Evolutionary conservation across 1,140 invertebrate genomes (phyloP).

Genomic region (Oedothorax gibbosus): DNA sequence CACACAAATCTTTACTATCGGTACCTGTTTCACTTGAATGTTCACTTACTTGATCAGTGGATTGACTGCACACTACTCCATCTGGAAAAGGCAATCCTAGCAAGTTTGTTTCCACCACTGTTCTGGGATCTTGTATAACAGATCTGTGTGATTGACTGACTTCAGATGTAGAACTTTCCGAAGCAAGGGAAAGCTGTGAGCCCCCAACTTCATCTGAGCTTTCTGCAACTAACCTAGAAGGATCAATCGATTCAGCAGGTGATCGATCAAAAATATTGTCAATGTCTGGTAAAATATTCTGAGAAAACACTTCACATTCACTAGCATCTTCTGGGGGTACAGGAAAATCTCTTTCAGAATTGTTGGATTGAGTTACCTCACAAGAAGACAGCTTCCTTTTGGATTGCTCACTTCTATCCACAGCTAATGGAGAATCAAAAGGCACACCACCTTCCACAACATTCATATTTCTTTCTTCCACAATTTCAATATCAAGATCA

Average conservation of each 20-base stretch:
- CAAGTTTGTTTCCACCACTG: not conserved
- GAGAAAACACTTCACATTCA: slow-evolving; percentile 33
- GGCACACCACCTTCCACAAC: too few relatives aligned
- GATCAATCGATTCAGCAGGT: slow-evolving; percentile 2
- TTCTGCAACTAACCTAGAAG: not conserved
- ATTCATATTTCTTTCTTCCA: too few relatives aligned
- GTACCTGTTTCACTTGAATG: not conserved
- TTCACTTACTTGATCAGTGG: slow-evolving; percentile 7
- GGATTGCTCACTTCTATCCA: too few relatives aligned
- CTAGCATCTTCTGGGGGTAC: not conserved
- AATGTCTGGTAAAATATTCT: not conserved
- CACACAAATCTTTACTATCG: slow-evolving; percentile 11
- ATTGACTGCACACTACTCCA: slow-evolving; percentile 32
- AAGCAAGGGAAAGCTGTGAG: not conserved
- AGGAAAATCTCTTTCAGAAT: slow-evolving; percentile 4
- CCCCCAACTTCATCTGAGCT: not conserved
- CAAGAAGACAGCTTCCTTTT: slow-evolving; percentile 29
- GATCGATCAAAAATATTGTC: too few relatives aligned
- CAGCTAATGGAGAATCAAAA: too few relatives aligned
- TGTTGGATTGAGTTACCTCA: slow-evolving; percentile 37
- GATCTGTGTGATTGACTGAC: slow-evolving; percentile 38
- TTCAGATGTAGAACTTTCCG: slow-evolving; percentile 17
- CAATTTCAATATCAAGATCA: too few relatives aligned
- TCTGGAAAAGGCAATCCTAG: not conserved
- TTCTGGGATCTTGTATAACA: not conserved